Evolutionary conservation across 1,140 invertebrate species (phyloP).

Genomic region (Portunus trituberculatus): DNA sequence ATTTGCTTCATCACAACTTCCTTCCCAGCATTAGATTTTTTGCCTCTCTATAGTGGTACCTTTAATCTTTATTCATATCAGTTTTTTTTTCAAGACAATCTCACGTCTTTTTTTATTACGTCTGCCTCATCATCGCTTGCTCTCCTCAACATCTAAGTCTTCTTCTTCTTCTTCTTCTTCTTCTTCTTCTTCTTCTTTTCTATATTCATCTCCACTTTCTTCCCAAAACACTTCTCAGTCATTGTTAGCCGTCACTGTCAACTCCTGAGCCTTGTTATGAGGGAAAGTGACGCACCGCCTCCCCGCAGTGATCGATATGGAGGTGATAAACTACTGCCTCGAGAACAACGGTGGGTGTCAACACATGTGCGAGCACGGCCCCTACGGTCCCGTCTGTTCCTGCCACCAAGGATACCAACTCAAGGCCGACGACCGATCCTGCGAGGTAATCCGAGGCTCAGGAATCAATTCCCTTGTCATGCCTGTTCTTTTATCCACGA

Average conservation of each 20-base stretch:
- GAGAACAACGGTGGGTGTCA: slow-evolving; percentile 83
- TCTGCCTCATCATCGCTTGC: no score
- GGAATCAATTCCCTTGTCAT: no score
- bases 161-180: no score
- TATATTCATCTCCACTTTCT: no score
- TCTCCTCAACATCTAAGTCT: no score
- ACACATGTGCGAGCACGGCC: slow-evolving; percentile 82
- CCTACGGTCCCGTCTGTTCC: slow-evolving; percentile 80
- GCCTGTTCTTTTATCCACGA: no score
- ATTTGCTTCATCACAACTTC: not conserved
- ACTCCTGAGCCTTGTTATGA: no score
- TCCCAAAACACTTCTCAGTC: no score
- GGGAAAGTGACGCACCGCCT: not conserved
- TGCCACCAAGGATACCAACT: slow-evolving; percentile 80
- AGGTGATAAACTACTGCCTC: slow-evolving; percentile 82
- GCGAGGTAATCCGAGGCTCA: slow-evolving; percentile 78
- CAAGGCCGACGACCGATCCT: slow-evolving; percentile 81
- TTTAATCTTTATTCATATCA: not conserved
- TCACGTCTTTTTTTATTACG: no score
- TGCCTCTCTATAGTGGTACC: not conserved
- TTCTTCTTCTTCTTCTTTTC: no score
- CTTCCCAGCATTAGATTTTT: not conserved
- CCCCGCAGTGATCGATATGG: slow-evolving; percentile 59
- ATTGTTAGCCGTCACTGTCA: no score
- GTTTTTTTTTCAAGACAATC: not conserved